Evolutionary conservation across 2,888 invertebrate species (phyloP).

Genomic region (Ectobius pallidus): DNA sequence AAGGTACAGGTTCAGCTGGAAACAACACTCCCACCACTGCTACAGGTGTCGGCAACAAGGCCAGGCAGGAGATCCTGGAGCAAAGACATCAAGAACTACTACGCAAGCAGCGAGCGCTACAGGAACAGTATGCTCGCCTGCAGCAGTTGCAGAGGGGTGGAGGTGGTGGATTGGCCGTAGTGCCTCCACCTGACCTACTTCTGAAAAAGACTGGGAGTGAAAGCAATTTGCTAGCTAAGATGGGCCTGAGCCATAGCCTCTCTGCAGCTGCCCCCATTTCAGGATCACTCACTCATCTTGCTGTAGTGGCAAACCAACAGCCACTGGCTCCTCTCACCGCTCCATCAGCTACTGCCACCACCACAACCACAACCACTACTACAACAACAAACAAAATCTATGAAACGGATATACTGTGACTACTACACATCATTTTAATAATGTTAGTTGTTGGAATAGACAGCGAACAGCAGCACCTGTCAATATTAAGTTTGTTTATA

Average conservation of each 20-base stretch:
- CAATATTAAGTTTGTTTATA: too few relatives aligned
- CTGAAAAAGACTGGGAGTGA: conserved; percentile 89
- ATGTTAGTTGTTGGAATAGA: conserved; percentile 24
- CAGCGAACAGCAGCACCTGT: too few relatives aligned
- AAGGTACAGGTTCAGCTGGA: neutral
- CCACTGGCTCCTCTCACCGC: conserved; percentile 6
- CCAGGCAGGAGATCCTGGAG: conserved; percentile 77
- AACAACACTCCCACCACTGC: too few relatives aligned
- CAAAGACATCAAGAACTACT: conserved; percentile 87
- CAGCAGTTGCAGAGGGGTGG: conserved; percentile 85
- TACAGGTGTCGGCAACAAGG: conserved; percentile 49
- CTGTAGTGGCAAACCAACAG: conserved; percentile 48
- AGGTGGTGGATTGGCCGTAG: conserved; percentile 63
- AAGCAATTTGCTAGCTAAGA: conserved; percentile 82
- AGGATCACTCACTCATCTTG: conserved; percentile 68
- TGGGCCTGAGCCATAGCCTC: conserved; percentile 68
- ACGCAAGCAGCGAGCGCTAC: conserved; percentile 84
- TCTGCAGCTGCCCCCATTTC: conserved; percentile 61
- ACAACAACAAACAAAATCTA: conserved; percentile 82
- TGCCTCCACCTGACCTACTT: conserved; percentile 65
- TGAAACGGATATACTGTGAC: conserved; percentile 94
- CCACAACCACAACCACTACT: conserved; percentile 45
- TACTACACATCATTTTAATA: conserved; percentile 35
- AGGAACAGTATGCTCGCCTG: conserved; percentile 89
- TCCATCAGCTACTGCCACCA: conserved; percentile 20